These are phyloP conservation scores for Dicycla oo DNA, from an alignment of 2,888 invertebrate species.

Conservation along the genomic window DNA sequence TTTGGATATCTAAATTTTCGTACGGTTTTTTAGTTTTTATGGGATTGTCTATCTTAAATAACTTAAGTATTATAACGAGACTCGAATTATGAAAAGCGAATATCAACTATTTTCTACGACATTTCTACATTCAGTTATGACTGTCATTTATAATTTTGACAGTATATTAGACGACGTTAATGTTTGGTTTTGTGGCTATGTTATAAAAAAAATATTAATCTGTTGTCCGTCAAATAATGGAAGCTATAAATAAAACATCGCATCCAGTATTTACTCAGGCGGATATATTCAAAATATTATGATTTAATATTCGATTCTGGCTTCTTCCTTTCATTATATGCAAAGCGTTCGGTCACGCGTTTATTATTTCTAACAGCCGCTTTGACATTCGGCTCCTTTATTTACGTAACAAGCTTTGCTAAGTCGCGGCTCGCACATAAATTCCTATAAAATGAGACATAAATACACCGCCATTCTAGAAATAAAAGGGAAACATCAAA, in stretches of 20 bases:
- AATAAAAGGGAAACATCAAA: conserved; percentile 85
- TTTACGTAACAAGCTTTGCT: conserved; percentile 74
- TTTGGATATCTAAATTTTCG: conserved; percentile 1
- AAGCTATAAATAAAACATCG: conserved; percentile 43
- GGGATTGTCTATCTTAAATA: background rate
- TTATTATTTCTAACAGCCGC: conserved; percentile 76
- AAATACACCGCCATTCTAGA: conserved; percentile 79
- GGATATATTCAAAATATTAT: conserved; percentile 57
- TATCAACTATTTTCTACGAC: background rate
- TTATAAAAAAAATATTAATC: conserved; percentile 28
- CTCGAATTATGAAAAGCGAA: background rate
- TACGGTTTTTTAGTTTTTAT: conserved; percentile 1
- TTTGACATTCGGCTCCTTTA: conserved; percentile 77
- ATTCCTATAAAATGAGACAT: conserved; percentile 81
- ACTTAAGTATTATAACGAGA: background rate
- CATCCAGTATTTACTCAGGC: conserved; percentile 49
- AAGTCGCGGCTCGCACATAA: conserved; percentile 75
- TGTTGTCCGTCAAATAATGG: conserved; percentile 28
- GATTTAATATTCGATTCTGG: conserved; percentile 69
- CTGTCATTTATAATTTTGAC: background rate
- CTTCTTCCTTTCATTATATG: conserved; percentile 73
- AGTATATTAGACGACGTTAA: background rate
- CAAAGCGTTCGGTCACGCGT: conserved; percentile 74
- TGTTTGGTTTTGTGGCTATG: conserved; percentile 14
- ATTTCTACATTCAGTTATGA: background rate